phyloP scores from a whole-genome alignment of 2,888 invertebrate genomes.

The Drosophila dives region DNA sequence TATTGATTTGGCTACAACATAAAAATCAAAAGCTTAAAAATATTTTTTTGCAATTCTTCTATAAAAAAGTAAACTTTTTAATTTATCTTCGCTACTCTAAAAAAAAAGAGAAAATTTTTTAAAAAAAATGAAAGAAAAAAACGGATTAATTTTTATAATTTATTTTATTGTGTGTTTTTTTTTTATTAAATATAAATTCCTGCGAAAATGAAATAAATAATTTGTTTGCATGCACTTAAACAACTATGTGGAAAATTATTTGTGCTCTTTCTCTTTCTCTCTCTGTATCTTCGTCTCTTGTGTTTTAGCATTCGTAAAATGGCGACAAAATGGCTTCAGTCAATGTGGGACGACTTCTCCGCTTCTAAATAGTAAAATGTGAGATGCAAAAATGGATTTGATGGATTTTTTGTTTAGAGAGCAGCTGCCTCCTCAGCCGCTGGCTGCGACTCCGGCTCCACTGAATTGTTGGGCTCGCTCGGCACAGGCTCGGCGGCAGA shows the following conservation, averaged over 20 bases:
- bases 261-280: slow-evolving; percentile 20
- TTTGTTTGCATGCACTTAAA: slow-evolving; percentile 75
- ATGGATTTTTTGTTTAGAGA: slow-evolving; percentile 26
- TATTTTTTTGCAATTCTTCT: too few relatives aligned
- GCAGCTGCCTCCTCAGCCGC: slow-evolving; percentile 35
- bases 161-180: slow-evolving; percentile 12
- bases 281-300: slow-evolving; percentile 2
- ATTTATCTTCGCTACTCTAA: background rate
- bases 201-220: slow-evolving; percentile 79
- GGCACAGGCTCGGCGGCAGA: slow-evolving; percentile 56
- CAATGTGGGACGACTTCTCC: slow-evolving; percentile 45
- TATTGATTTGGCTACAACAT: too few relatives aligned
- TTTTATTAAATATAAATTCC: slow-evolving; percentile 64
- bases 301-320: slow-evolving; percentile 49
- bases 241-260: slow-evolving; percentile 63
- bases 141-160: slow-evolving; percentile 4
- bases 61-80: background rate
- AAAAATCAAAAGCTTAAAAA: too few relatives aligned
- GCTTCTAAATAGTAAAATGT: slow-evolving; percentile 10
- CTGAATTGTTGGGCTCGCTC: slow-evolving; percentile 11
- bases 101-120: background rate
- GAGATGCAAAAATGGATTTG: slow-evolving; percentile 29
- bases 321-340: slow-evolving; percentile 76
- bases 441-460: slow-evolving; percentile 28
- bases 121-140: slow-evolving; percentile 4